phyloP scores from a whole-genome alignment of 92 coral and sea anemone species.

The Porites cylindrica region DNA sequence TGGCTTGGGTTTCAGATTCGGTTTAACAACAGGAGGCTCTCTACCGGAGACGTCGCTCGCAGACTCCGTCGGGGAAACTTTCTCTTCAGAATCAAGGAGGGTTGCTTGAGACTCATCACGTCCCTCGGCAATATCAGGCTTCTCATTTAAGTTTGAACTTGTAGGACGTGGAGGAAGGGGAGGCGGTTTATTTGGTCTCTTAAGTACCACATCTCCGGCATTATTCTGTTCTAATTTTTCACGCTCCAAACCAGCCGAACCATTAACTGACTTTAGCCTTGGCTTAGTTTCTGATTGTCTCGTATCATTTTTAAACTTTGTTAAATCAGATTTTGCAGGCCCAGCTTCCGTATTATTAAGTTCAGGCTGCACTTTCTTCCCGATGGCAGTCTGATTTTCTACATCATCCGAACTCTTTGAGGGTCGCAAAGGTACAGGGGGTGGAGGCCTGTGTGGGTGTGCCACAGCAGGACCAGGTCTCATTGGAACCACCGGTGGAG shows the following conservation, averaged over 20 bases:
- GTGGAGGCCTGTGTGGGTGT: slow-evolving; percentile 53
- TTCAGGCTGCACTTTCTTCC: background rate
- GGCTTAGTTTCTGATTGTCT: background rate
- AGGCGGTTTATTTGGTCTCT: slow-evolving; percentile 31
- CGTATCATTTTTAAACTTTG: slow-evolving; percentile 2
- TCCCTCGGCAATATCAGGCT: background rate
- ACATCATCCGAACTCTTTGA: slow-evolving; percentile 24
- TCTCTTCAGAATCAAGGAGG: background rate
- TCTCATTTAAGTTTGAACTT: slow-evolving; percentile 20
- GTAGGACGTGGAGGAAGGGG: slow-evolving; percentile 61
- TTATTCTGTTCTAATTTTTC: background rate
- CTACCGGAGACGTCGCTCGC: slow-evolving; percentile 8
- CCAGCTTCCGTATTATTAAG: background rate
- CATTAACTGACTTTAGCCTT: background rate
- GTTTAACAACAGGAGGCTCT: slow-evolving; percentile 41
- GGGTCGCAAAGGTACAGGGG: slow-evolving; percentile 61
- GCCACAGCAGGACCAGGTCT: slow-evolving; percentile 28
- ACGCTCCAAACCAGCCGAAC: background rate
- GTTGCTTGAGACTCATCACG: slow-evolving; percentile 15
- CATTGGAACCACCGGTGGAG: slow-evolving; percentile 30
- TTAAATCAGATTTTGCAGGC: background rate
- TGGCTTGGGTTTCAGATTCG: slow-evolving; percentile 76
- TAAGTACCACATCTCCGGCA: background rate
- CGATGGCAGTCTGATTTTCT: background rate
- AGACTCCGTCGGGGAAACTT: background rate